Evolutionary conservation across 1,140 invertebrate genomes (phyloP).

Genomic region (Scaptomyza montana): DNA sequence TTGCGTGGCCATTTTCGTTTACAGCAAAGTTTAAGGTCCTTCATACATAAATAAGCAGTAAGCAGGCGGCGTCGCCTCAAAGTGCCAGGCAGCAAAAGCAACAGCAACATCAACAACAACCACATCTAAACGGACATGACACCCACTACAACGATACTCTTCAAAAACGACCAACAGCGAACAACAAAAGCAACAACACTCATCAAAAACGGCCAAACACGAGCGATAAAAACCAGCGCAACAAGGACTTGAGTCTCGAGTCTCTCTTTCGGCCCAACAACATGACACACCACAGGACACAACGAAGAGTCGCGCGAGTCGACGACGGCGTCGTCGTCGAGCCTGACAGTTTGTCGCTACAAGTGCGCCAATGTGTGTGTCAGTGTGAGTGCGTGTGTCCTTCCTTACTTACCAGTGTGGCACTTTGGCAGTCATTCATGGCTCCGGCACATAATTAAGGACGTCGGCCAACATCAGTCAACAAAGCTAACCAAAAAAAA

Average conservation of each 20-base stretch:
- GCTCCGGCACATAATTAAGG: slow-evolving; percentile 78
- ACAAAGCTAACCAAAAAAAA: slow-evolving; percentile 28
- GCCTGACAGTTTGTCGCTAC: slow-evolving; percentile 43
- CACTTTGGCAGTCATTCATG: slow-evolving; percentile 76
- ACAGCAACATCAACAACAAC: slow-evolving; percentile 28
- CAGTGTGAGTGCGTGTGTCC: slow-evolving; percentile 51
- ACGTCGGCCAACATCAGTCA: slow-evolving; percentile 63
- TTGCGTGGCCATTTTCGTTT: slow-evolving; percentile 69
- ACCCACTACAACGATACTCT: slow-evolving; percentile 72
- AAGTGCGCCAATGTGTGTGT: slow-evolving; percentile 24
- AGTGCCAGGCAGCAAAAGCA: slow-evolving; percentile 44
- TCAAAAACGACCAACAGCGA: slow-evolving; percentile 59
- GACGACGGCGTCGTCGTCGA: slow-evolving; percentile 26
- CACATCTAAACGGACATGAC: slow-evolving; percentile 77
- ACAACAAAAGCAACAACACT: slow-evolving; percentile 58
- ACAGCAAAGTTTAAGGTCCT: slow-evolving; percentile 79
- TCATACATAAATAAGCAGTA: slow-evolving; percentile 82
- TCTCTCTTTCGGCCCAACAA: slow-evolving; percentile 33
- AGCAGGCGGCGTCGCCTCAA: slow-evolving; percentile 72
- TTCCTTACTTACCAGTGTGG: slow-evolving; percentile 54
- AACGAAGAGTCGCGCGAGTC: slow-evolving; percentile 57
- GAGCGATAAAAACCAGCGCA: slow-evolving; percentile 79
- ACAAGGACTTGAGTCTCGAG: slow-evolving; percentile 76
- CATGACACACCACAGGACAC: slow-evolving; percentile 66
- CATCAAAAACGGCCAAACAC: slow-evolving; percentile 77